Base-by-base conservation (phyloP, 2,113 vertebrate species). In the Spea multiplicata region DNA sequence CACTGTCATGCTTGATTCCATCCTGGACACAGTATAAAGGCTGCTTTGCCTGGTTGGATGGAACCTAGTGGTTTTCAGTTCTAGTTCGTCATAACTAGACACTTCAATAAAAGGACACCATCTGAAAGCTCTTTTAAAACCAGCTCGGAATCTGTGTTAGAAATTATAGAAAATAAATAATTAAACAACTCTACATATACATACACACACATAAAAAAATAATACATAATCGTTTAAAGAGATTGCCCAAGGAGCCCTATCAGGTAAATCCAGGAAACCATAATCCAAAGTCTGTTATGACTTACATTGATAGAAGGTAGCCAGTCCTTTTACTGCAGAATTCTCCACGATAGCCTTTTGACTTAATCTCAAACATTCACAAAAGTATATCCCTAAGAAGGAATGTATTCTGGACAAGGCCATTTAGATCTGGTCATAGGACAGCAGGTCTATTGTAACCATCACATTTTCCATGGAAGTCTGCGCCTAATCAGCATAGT, bases 41-140 rank as follows among this genome's bases (percentile, higher is more conserved):
- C 97, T 99, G 78, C 97, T 98, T 81, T 98, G 96, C 5, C 87
- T 90, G 0, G 93, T 91, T 0, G 94, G 93, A 52, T 94, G 93
- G 48, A 96, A 92, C 55, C 94, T 90, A 3, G 93, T 93, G 16
- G 89, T 85, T 76, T 93, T 93, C 0, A 99, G 93, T 83, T 99
- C 95, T 76, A 98, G 80, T 84, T 98, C 95, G 0, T 99, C 97
- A 0, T 93, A 94, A 87, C 91, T 95, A 47, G 97, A 98, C 64
- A 98, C 88, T 52, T 94, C 89, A 65, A 98, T 90, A 85, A 98
- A 99, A 0, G 97, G 97, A 70, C 97, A 99, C 96, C 97, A 99
- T 67, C 93, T 93, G 75, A 99, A 96, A 0, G 93, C 97, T 77
- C 85, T 84, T 87, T 97, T 99, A 88, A 99, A 99, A 52, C 97